These are phyloP conservation scores for Macrochelys suwanniensis DNA, from an alignment of 2,797 vertebrate species.

Conservation along the genomic window DNA sequence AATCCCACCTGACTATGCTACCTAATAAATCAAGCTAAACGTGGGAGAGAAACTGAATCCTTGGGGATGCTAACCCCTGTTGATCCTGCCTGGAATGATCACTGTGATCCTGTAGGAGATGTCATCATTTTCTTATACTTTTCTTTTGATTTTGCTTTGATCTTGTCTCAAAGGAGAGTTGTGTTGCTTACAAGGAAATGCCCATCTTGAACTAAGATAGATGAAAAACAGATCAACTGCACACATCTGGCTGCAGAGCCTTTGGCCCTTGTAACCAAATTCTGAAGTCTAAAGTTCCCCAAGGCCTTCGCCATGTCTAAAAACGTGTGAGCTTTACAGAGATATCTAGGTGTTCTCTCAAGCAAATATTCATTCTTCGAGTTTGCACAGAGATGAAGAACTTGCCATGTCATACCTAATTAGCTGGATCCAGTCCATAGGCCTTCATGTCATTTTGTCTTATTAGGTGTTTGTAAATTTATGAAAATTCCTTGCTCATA, in stretches of 20 bases:
- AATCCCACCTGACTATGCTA: not conserved
- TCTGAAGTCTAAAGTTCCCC: not conserved
- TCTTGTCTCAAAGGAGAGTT: not conserved
- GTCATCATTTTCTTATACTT: rapidly evolving
- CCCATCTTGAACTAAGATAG: not conserved
- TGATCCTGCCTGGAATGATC: not conserved
- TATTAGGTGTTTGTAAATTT: conserved; percentile 40
- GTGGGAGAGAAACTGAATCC: rapidly evolving
- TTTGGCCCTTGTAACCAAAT: not conserved
- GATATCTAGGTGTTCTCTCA: not conserved
- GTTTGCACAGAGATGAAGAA: not conserved
- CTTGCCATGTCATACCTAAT: not conserved
- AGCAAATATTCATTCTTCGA: not conserved
- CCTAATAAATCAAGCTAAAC: not conserved
- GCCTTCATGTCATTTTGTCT: not conserved
- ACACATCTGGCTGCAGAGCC: rapidly evolving
- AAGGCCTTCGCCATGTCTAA: not conserved
- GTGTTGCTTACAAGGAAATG: not conserved
- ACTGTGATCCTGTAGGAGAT: rapidly evolving
- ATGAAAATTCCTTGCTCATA: conserved; percentile 3
- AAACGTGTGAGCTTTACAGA: not conserved
- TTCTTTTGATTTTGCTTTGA: rapidly evolving
- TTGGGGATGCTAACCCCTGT: rapidly evolving
- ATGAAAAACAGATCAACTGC: not conserved
- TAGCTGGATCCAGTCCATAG: conserved; percentile 23